Percentiles rank a stretch among this genome's conserved stretches.
These are phyloP conservation scores for Perithous albicinctus DNA, from an alignment of 2,888 invertebrate genomes.

Conservation along the genomic window DNA sequence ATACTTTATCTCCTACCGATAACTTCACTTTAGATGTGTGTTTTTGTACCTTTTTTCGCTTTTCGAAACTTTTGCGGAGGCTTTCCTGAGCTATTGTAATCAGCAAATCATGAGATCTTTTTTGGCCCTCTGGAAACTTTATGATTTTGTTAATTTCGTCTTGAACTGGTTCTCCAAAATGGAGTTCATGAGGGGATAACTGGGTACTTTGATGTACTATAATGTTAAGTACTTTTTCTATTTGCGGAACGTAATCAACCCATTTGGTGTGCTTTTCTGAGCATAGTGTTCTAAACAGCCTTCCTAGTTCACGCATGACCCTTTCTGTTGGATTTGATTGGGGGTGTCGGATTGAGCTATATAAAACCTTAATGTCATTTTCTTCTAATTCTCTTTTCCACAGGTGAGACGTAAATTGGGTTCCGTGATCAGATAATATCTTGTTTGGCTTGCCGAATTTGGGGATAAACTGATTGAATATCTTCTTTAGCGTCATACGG, in stretches of 20 bases:
- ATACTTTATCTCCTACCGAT: no score
- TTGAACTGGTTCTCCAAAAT: constrained; percentile 17
- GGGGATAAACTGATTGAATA: constrained; percentile 35
- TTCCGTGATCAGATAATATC: constrained; percentile 57
- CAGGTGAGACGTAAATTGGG: constrained; percentile 50
- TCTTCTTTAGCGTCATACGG: constrained; percentile 25
- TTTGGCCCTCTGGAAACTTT: not conserved
- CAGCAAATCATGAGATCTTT: not conserved
- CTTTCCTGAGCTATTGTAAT: not conserved
- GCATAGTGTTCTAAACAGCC: constrained; percentile 65
- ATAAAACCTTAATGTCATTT: constrained; percentile 34
- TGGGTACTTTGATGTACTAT: constrained; percentile 62
- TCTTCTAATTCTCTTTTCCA: constrained; percentile 45
- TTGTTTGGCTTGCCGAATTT: constrained; percentile 39
- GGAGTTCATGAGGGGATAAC: constrained; percentile 48
- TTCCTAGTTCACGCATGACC: constrained; percentile 60
- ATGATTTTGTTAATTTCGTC: constrained; percentile 27
- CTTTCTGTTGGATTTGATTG: constrained; percentile 63
- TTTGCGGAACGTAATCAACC: constrained; percentile 48
- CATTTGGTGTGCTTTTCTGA: constrained; percentile 60
- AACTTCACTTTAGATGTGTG: no score
- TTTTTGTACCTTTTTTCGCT: no score
- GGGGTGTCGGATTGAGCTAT: constrained; percentile 62
- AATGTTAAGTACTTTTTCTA: constrained; percentile 56
- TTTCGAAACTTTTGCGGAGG: not conserved